Conservation (phyloP, 2,888 invertebrate species). For the Microchrysa polita region DNA sequence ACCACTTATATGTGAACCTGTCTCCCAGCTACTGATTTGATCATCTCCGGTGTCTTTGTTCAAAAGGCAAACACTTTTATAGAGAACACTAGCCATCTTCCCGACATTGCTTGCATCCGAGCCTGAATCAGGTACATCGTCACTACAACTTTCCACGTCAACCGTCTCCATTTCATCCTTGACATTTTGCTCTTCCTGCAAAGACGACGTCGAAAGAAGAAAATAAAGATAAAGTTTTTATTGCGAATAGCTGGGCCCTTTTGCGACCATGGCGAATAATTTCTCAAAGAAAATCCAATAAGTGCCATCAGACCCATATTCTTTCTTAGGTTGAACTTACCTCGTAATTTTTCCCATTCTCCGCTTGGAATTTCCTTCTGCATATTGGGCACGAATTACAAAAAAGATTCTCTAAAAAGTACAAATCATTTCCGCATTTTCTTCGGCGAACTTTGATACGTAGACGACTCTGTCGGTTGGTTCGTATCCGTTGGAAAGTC, state of each 20-base stretch:
- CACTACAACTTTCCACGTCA: slow-evolving; percentile 70
- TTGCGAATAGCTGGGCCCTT: too few relatives aligned
- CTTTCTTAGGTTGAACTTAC: slow-evolving; percentile 56
- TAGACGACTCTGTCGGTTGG: slow-evolving; percentile 75
- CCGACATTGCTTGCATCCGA: slow-evolving; percentile 56
- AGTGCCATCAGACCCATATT: background rate
- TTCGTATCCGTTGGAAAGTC: slow-evolving; percentile 76
- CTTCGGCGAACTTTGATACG: slow-evolving; percentile 74
- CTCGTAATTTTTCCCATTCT: slow-evolving; percentile 71
- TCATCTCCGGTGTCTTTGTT: slow-evolving; percentile 62
- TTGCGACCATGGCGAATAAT: too few relatives aligned
- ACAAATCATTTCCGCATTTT: slow-evolving; percentile 70
- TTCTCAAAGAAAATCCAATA: too few relatives aligned
- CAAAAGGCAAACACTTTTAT: slow-evolving; percentile 62
- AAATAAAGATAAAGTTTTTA: too few relatives aligned
- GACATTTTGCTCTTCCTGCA: slow-evolving; percentile 56
- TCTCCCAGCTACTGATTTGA: slow-evolving; percentile 58
- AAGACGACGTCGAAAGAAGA: background rate
- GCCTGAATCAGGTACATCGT: slow-evolving; percentile 63
- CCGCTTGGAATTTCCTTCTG: slow-evolving; percentile 62
- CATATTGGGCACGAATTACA: slow-evolving; percentile 73
- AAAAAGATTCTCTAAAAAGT: slow-evolving; percentile 63
- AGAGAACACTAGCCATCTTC: slow-evolving; percentile 61
- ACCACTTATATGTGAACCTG: slow-evolving; percentile 58
- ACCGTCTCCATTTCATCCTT: slow-evolving; percentile 75